Percentiles rank a stretch among this genome's conserved stretches.
Conservation (phyloP, 2,888 invertebrate genomes). For the Catocala sponsa region DNA sequence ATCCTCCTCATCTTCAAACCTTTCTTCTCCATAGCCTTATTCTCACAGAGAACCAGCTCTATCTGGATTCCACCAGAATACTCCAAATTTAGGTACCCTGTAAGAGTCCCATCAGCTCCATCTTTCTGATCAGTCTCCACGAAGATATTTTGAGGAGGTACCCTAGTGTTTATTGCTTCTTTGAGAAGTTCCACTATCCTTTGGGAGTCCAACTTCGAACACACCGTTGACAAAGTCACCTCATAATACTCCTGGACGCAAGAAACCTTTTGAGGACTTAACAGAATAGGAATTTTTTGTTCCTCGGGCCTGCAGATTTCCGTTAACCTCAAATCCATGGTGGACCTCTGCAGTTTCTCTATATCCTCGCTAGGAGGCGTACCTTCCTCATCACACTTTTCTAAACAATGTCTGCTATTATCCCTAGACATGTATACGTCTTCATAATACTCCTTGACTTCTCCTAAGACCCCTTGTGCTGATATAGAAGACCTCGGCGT, state of each 20-base stretch:
- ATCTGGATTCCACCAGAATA: conserved; percentile 96
- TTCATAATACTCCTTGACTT: conserved; percentile 80
- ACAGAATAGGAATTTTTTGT: conserved; percentile 71
- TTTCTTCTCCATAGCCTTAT: conserved; percentile 91
- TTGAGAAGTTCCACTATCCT: conserved; percentile 94
- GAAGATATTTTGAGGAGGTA: conserved; percentile 90
- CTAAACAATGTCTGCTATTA: conserved; percentile 65
- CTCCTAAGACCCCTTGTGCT: conserved; percentile 79
- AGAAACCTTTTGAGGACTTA: conserved; percentile 78
- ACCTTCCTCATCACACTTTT: conserved; percentile 71
- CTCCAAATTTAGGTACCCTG: conserved; percentile 90
- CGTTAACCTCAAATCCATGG: conserved; percentile 78
- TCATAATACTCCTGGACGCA: conserved; percentile 89
- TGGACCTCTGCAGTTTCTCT: conserved; percentile 79
- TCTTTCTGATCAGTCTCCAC: conserved; percentile 77
- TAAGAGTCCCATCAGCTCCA: conserved; percentile 69
- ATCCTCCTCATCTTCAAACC: conserved; percentile 95
- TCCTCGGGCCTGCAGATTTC: conserved; percentile 76
- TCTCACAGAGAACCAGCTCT: conserved; percentile 93
- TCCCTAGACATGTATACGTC: conserved; percentile 80
- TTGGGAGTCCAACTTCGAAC: conserved; percentile 93
- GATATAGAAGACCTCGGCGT: conserved; percentile 83
- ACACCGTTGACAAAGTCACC: conserved; percentile 93
- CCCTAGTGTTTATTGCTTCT: conserved; percentile 92
- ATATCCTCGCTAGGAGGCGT: conserved; percentile 68